Percentiles rank a stretch among this genome's conserved stretches.
Evolutionary conservation across 2,797 vertebrate species (phyloP).

Genomic region (Simalia tracyae): DNA sequence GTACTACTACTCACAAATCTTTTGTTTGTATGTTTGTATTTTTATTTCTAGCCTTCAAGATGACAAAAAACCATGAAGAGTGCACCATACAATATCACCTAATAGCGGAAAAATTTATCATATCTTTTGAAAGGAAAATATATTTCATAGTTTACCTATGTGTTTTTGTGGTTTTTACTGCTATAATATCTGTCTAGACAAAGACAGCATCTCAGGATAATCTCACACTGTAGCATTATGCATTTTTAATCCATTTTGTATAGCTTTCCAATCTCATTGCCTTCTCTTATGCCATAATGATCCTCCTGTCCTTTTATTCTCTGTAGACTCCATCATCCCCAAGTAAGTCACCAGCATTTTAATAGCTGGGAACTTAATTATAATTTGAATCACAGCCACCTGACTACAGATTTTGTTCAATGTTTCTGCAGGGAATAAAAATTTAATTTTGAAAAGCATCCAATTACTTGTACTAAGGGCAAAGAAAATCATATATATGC

Average conservation of each 20-base stretch:
- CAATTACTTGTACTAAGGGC: neutral
- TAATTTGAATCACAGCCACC: slow-evolving; percentile 27
- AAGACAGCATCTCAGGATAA: neutral
- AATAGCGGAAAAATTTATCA: neutral
- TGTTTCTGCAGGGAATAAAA: slow-evolving; percentile 1
- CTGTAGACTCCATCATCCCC: slow-evolving; percentile 11
- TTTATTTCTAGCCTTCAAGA: neutral
- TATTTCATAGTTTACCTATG: neutral
- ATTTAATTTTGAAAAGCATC: slow-evolving; percentile 3
- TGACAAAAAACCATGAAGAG: neutral
- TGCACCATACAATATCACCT: neutral
- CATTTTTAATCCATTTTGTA: neutral
- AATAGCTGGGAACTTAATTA: slow-evolving; percentile 26
- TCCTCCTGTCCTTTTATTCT: slow-evolving; percentile 22
- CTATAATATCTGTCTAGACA: neutral
- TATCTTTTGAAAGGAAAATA: neutral
- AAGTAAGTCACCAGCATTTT: slow-evolving; percentile 24
- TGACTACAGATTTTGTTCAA: neutral
- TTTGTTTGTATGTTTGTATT: neutral
- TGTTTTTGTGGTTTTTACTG: neutral
- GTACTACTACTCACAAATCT: neutral
- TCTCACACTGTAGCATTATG: neutral
- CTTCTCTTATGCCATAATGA: slow-evolving; percentile 20
- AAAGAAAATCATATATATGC: neutral
- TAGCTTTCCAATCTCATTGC: slow-evolving; percentile 12